Base-by-base conservation (phyloP, 2,888 invertebrate genomes). In the Ichneumoninae sp. region DNA sequence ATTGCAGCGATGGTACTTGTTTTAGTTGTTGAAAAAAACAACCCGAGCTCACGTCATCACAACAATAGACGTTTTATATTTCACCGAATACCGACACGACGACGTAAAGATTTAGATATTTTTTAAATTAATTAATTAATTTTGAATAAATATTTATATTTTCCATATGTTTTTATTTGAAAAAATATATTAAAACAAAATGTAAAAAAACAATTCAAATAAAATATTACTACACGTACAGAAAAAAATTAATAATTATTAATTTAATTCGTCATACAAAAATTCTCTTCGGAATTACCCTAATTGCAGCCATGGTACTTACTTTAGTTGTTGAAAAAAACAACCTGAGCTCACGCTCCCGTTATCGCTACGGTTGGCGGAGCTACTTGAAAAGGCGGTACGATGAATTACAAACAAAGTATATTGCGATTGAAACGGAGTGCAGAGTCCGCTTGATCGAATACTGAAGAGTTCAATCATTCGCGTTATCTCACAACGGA, bases 361-460 rank as follows among this genome's bases (percentile, higher is more conserved):
- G 10, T 40, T 40, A 40, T 40, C 8, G 10, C 10, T 40, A 5
- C 40, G 40, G 8, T 40, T 40, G 8, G 40, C 10, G 40, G 10
- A 10, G 10, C 40, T 40, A 10, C 10, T 30, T 52, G 50, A 22
- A 52, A 30, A 52, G 69, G 30, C 30, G 16, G 54, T 22, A 36
- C 40, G n/a, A 50, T 33, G 26, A 52, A 52, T 26, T 4, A 33
- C 26, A 36, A 70, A 70, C 57, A 26, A 26, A 22, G 8, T 26
- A 26, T 57, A 22, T 26, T 52, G 10, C 3, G 5, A 13, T 57
- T 26, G 26, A 57, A 57, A 57, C 57, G 57, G 63, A 8, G 70
- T 4, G 19, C 71, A 71, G 63, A 71, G 78, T 71, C 33, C 65
- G 40, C 50, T 13, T 33, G 26, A 50, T n/a, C 13, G 33, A 36